Conservation (phyloP, 2,113 vertebrate species). For the Cyphomyrus discorhynchus region DNA sequence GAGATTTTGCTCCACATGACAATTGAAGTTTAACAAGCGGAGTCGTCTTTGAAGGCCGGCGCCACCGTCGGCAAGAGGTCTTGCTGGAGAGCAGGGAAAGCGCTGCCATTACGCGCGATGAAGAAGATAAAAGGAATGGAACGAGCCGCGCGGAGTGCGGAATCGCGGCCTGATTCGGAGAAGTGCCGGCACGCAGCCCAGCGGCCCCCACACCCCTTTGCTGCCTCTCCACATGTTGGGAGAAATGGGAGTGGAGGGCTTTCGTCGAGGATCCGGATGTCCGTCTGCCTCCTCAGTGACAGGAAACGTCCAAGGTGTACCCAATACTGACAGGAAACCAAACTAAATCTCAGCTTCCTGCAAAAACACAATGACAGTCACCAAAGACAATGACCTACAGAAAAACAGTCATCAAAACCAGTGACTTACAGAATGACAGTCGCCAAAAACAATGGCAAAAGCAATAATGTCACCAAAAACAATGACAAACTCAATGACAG, state of each 20-base stretch:
- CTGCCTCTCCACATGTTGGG: constrained; percentile 18
- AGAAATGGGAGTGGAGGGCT: constrained; percentile 16
- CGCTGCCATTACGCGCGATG: constrained; percentile 22
- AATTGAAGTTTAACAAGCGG: constrained; percentile 26
- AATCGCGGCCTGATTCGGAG: constrained; percentile 10
- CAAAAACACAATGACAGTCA: neutral
- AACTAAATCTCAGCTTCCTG: neutral
- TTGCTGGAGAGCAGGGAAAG: constrained; percentile 24
- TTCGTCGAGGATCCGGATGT: neutral
- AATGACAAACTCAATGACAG: neutral
- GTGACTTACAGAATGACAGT: neutral
- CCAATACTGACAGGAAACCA: neutral
- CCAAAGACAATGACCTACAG: neutral
- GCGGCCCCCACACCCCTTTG: constrained; percentile 10
- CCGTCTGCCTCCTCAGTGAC: constrained; percentile 9
- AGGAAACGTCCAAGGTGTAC: neutral
- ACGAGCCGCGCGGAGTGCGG: neutral
- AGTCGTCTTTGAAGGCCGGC: constrained; percentile 20
- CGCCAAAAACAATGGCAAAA: neutral
- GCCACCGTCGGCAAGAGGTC: constrained; percentile 12
- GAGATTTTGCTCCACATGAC: neutral
- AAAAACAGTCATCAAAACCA: neutral
- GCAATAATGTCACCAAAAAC: neutral
- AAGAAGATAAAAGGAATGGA: constrained; percentile 31
- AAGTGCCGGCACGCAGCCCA: neutral